Evolutionary conservation across 2,113 vertebrate genomes (phyloP).

Genomic region (Actinemys pallida): DNA sequence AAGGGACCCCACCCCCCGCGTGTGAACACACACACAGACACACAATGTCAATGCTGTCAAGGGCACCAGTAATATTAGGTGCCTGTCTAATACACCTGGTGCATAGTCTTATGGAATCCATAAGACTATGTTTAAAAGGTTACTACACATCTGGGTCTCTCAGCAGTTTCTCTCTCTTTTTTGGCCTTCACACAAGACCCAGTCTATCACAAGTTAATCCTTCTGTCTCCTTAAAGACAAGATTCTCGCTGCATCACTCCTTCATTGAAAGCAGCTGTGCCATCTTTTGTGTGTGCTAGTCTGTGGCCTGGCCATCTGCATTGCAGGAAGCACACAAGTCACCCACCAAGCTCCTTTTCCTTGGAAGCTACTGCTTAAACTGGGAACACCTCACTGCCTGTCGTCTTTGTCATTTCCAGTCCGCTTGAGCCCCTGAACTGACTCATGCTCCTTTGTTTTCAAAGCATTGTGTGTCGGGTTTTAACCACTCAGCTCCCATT

Average conservation of each 20-base stretch:
- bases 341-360: conserved; percentile 34
- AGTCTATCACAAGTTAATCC: conserved; percentile 4
- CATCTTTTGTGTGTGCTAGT: background rate
- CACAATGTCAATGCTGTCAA: background rate
- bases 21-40: too few species aligned
- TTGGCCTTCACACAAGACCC: background rate
- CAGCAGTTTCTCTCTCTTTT: background rate
- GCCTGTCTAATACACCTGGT: accelerated
- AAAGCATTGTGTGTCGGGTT: background rate
- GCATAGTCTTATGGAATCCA: background rate
- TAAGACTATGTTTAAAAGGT: accelerated
- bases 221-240: conserved; percentile 29
- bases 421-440: background rate
- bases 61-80: background rate
- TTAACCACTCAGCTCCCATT: background rate
- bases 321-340: conserved; percentile 29
- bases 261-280: conserved; percentile 23
- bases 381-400: background rate
- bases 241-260: conserved; percentile 12
- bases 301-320: conserved; percentile 7
- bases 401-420: background rate
- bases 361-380: background rate
- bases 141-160: background rate
- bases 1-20: too few species aligned
- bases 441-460: background rate